Evolutionary conservation across 2,888 invertebrate genomes (phyloP), one percentile per base, ranked within the genome.

Genomic region (Phanerotoma sp.): DNA sequence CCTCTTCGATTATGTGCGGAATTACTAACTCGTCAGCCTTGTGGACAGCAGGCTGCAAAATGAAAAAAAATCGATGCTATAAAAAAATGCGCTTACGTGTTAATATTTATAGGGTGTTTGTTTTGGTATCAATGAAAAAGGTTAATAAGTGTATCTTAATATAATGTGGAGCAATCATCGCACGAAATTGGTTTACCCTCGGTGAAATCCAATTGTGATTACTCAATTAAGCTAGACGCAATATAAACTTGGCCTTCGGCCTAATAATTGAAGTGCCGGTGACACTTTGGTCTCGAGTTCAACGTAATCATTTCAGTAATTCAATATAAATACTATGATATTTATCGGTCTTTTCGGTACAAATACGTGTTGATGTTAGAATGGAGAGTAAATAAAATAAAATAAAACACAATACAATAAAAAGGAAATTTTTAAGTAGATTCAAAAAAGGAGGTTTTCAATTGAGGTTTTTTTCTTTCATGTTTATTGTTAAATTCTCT

Each of bases 1-100:
- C 10, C 28, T 37, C n/a, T 5, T 21, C 16, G 37, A 20, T 7
- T 45, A 20, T 37, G n/a, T 13, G 18, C 47, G 56, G 54, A 66
- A 63, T 56, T 38, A 64, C 64, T 63, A 53, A 66, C 66, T 65
- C 55, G 66, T 55, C 60, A 67, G 68, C 68, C 68, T 70, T 54
- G 71, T 71, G 70, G 68, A 72, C 70, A 65, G 57, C 58, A 70
- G 65, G 66, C 74, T 75, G 65, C 22, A 71, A 71, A 53, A 42
- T 58, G 47, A 61, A 54, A 53, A 33, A 51, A 46, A 40, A 37
- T 37, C 10, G 7, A 41, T 32, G 22, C 16, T n/a, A 21, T 35
- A 30, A 16, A 33, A 44, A 6, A 13, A 33, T 10, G n/a, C n/a
- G n/a, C n/a, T n/a, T n/a, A n/a, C n/a, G n/a, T n/a, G n/a, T n/a